These are phyloP conservation scores for Sesia apiformis DNA, from an alignment of 2,888 invertebrate species.

Conservation along the genomic window DNA sequence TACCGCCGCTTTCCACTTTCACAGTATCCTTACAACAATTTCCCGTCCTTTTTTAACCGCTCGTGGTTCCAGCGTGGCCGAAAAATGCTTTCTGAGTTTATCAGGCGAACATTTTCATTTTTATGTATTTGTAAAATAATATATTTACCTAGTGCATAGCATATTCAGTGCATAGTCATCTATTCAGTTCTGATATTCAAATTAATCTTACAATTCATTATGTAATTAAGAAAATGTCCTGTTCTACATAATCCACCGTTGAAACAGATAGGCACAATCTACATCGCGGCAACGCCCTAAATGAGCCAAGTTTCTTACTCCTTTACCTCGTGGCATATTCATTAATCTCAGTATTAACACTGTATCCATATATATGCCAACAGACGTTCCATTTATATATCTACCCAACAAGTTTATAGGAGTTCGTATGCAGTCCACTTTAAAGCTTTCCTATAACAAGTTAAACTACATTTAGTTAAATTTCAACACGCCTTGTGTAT, in stretches of 20 bases:
- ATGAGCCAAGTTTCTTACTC: too few species aligned
- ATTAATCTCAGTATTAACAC: slow-evolving; percentile 4
- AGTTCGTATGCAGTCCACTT: slow-evolving; percentile 24
- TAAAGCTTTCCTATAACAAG: slow-evolving; percentile 42
- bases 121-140: too few species aligned
- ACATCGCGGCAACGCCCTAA: too few species aligned
- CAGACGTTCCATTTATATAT: slow-evolving; percentile 27
- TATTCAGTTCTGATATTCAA: too few species aligned
- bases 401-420: slow-evolving; percentile 19
- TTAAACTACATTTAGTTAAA: slow-evolving; percentile 21
- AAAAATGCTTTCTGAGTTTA: slow-evolving; percentile 20
- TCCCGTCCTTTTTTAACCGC: slow-evolving; percentile 25
- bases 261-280: too few species aligned
- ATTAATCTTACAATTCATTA: too few species aligned
- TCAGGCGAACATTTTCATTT: slow-evolving; percentile 17
- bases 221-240: too few species aligned
- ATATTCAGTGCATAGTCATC: too few species aligned
- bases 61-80: slow-evolving; percentile 17
- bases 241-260: too few species aligned
- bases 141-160: too few species aligned
- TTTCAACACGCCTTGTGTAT: too few species aligned
- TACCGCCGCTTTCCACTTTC: slow-evolving; percentile 23
- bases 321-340: too few species aligned
- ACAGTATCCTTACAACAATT: slow-evolving; percentile 16
- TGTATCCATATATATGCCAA: slow-evolving; percentile 11